phyloP scores from a whole-genome alignment of 2,888 invertebrate species.

The Pinctada fucata region DNA sequence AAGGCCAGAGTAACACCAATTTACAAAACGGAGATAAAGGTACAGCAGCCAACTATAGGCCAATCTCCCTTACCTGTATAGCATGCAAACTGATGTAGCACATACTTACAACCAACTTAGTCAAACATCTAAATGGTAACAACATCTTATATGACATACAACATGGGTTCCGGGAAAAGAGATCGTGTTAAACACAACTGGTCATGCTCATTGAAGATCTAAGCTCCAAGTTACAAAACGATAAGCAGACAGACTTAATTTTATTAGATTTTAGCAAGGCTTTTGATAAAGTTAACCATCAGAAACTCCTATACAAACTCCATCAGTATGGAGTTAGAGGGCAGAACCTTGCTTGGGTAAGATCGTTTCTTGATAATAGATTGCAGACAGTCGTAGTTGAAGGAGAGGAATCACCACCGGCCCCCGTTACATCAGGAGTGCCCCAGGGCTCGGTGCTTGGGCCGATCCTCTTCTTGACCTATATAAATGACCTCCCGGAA shows the following conservation, averaged over 20 bases:
- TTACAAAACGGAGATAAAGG: too few species aligned
- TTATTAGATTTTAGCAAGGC: not conserved
- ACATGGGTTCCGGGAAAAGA: not conserved
- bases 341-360: too few species aligned
- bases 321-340: not conserved
- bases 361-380: too few species aligned
- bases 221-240: not conserved
- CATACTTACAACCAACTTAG: not conserved
- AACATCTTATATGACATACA: not conserved
- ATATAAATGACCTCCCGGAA: too few species aligned
- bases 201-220: not conserved
- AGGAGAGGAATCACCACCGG: too few species aligned
- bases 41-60: too few species aligned
- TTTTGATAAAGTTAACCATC: not conserved
- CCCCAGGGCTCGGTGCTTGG: too few species aligned
- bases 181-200: not conserved
- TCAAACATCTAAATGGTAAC: not conserved
- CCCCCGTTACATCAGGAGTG: too few species aligned
- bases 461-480: too few species aligned
- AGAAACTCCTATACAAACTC: too few species aligned
- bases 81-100: not conserved
- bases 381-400: too few species aligned
- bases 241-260: not conserved
- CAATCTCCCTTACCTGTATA: too few species aligned
- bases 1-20: not conserved